A percentile compares a stretch with the other conserved stretches of the same genome.
Evolutionary conservation across 53 echinoderm and acorn worm species (phyloP).

Genomic region (Mesocentrotus franciscanus): DNA sequence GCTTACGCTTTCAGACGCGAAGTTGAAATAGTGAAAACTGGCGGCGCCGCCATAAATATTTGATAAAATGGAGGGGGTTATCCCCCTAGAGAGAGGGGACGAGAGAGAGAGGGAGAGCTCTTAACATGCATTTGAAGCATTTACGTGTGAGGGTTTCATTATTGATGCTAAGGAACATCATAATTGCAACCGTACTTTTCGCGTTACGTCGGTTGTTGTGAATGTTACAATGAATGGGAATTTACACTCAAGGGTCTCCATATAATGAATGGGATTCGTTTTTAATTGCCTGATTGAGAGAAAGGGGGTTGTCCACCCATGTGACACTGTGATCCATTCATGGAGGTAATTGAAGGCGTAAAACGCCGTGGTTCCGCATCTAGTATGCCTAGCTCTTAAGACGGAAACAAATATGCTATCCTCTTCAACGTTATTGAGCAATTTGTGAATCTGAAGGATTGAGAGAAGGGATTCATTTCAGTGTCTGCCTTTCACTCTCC

Average conservation of each 20-base stretch:
- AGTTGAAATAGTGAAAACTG: background rate
- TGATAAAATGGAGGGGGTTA: background rate
- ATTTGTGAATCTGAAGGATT: conserved; percentile 17
- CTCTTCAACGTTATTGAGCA: conserved; percentile 14
- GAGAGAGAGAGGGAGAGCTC: background rate
- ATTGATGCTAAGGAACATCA: background rate
- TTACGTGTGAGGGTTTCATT: too few relatives aligned
- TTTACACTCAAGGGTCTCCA: too few relatives aligned
- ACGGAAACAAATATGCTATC: conserved; percentile 3
- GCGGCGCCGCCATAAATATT: background rate
- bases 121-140: too few relatives aligned
- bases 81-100: background rate
- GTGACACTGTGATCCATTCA: background rate
- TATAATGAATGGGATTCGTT: background rate
- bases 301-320: background rate
- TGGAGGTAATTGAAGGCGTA: background rate
- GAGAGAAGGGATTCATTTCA: background rate
- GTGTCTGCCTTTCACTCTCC: background rate
- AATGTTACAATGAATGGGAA: too few relatives aligned
- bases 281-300: background rate
- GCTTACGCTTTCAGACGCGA: conserved; percentile 6
- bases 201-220: too few relatives aligned
- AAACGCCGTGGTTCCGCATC: background rate
- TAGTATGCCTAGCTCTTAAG: background rate
- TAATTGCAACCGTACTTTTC: background rate